These are phyloP conservation scores for Sphinx pinastri DNA, from an alignment of 2,888 invertebrate genomes.

Conservation along the genomic window DNA sequence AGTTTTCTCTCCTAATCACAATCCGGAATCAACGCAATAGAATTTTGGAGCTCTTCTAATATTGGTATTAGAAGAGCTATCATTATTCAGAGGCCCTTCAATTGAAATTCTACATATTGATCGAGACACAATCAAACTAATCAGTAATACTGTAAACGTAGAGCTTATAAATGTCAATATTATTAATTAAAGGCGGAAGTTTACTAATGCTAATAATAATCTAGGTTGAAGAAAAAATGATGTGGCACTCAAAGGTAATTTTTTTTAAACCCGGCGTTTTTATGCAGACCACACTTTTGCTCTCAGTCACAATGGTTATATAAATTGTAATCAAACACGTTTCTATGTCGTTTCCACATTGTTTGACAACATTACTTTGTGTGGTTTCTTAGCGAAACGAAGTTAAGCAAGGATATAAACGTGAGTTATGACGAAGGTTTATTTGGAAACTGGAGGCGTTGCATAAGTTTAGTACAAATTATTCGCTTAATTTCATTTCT, in stretches of 20 bases:
- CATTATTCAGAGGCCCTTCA: background rate
- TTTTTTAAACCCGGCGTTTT: background rate
- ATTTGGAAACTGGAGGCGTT: no score
- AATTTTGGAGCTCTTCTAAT: no score
- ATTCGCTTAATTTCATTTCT: no score
- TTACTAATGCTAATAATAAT: background rate
- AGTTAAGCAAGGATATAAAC: no score
- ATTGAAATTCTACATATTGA: background rate
- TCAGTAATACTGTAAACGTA: background rate
- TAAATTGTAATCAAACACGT: background rate
- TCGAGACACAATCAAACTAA: background rate
- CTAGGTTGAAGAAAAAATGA: background rate
- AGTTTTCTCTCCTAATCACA: no score
- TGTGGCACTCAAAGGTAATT: background rate
- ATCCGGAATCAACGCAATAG: no score
- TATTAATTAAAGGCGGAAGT: background rate
- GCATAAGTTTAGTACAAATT: no score
- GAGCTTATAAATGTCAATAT: background rate
- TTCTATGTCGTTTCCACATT: background rate
- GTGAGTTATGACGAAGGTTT: no score
- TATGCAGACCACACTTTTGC: background rate
- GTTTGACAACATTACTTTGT: conserved; percentile 9
- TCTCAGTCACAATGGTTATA: background rate
- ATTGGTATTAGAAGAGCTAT: no score
- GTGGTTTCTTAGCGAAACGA: background rate